A percentile compares a stretch with the other conserved stretches of the same genome.
These are phyloP conservation scores for Hormaphis cornu DNA, from an alignment of 1,140 invertebrate species.

Conservation along the genomic window DNA sequence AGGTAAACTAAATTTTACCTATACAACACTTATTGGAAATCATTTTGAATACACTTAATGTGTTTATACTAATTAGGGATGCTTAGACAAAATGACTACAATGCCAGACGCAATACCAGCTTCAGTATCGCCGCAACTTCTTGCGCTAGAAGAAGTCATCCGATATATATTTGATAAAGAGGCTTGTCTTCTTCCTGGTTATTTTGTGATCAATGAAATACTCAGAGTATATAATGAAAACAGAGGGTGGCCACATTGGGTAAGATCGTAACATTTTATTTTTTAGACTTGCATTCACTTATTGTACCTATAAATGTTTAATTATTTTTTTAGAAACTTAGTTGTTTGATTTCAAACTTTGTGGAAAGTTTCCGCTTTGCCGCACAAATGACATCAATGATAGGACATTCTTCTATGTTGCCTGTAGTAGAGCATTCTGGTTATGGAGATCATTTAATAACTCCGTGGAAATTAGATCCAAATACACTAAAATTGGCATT, in stretches of 20 bases:
- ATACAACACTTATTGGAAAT: not conserved
- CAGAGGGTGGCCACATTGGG: constrained; percentile 82
- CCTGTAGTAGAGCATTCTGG: constrained; percentile 90
- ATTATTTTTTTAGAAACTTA: constrained; percentile 55
- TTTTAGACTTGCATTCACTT: not conserved
- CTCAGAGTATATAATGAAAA: constrained; percentile 76
- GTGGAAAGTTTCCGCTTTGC: constrained; percentile 83
- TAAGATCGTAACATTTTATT: constrained; percentile 42
- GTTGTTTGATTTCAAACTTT: constrained; percentile 74
- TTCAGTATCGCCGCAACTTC: constrained; percentile 67
- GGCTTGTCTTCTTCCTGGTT: constrained; percentile 81
- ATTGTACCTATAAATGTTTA: not conserved
- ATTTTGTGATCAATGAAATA: constrained; percentile 91
- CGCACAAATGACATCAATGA: constrained; percentile 90
- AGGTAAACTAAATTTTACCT: constrained; percentile 52
- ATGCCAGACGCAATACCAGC: constrained; percentile 66
- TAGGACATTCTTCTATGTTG: constrained; percentile 78
- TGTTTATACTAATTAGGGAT: constrained; percentile 47
- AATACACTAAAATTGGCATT: constrained; percentile 74
- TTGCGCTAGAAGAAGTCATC: constrained; percentile 68
- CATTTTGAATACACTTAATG: not conserved
- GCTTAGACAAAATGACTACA: constrained; percentile 74
- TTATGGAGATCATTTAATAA: constrained; percentile 75
- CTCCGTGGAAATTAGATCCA: constrained; percentile 85
- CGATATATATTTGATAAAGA: constrained; percentile 86